A percentile compares a stretch with the other conserved stretches of the same genome.
Conservation (phyloP, 2,797 vertebrate species). For the Helarctos malayanus region DNA sequence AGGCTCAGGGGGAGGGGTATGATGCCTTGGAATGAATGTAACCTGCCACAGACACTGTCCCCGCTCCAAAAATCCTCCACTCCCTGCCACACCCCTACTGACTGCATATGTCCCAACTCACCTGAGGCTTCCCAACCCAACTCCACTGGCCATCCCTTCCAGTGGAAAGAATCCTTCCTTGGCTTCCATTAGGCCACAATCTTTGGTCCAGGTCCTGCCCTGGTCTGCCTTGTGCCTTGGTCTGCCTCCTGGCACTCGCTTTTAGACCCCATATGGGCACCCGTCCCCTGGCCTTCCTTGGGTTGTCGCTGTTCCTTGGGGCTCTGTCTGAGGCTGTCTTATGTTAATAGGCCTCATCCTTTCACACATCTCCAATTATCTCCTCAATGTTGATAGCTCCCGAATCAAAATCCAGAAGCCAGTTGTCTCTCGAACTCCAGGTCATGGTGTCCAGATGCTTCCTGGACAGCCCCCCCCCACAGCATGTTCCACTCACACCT, state of each 20-base stretch:
- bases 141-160: background rate
- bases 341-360: background rate
- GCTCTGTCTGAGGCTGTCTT: background rate
- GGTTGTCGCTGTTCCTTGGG: background rate
- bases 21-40: too few relatives aligned
- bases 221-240: background rate
- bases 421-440: background rate
- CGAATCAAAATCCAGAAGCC: background rate
- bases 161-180: background rate
- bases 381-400: background rate
- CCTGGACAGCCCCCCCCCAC: background rate
- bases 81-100: background rate
- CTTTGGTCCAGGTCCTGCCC: background rate
- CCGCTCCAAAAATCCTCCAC: rapidly evolving
- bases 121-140: background rate
- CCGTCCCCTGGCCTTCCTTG: background rate
- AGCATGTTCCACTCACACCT: background rate
- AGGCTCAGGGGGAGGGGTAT: background rate
- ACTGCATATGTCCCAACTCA: background rate
- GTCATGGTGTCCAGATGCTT: background rate
- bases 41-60: too few relatives aligned
- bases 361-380: background rate
- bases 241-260: background rate
- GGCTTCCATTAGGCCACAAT: background rate
- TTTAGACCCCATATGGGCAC: too few relatives aligned